phyloP scores from a whole-genome alignment of 2,797 vertebrate species.

The Oceanodroma leucorhoa region DNA sequence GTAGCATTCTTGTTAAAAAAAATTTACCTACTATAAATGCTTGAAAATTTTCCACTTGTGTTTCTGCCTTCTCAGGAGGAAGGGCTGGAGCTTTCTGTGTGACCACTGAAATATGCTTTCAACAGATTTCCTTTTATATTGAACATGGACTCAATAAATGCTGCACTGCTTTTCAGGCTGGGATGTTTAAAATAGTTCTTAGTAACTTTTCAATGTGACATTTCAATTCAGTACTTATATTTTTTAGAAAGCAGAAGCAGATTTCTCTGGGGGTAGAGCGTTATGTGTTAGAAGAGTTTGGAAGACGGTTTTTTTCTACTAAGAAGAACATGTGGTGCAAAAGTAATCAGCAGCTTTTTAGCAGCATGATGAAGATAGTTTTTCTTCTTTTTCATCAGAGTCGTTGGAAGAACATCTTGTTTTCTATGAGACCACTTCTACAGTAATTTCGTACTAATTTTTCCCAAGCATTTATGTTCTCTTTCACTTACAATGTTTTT shows the following conservation, averaged over 20 bases:
- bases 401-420: not conserved
- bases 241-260: slow-evolving; percentile 17
- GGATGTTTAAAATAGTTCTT: not conserved
- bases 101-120: not conserved
- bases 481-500: not conserved
- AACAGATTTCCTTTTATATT: not conserved
- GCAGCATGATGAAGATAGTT: not conserved
- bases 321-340: slow-evolving; percentile 14
- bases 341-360: not conserved
- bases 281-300: not conserved
- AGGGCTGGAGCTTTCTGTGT: not conserved
- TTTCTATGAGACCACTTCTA: not conserved
- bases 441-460: not conserved
- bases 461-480: not conserved
- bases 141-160: not conserved
- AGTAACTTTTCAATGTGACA: not conserved
- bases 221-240: not conserved
- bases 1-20: not conserved
- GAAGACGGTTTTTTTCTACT: not conserved
- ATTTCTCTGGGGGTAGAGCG: not conserved
- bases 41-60: not conserved
- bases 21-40: not conserved
- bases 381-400: not conserved
- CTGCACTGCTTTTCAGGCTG: not conserved
- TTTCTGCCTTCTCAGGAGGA: not conserved